These are phyloP conservation scores for Seira ritae DNA, from an alignment of 2,888 invertebrate genomes.

Conservation along the genomic window DNA sequence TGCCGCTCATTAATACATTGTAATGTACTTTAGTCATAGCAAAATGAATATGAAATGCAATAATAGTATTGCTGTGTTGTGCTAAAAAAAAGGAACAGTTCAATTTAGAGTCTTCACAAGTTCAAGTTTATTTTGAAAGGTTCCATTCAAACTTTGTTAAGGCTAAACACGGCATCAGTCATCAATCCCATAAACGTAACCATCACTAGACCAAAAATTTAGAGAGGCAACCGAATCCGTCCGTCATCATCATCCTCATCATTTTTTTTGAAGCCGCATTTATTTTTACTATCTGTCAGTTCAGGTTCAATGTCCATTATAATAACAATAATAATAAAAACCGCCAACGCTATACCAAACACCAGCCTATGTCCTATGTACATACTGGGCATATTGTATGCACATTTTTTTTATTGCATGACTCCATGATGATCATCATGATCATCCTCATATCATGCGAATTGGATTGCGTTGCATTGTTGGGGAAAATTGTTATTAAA, in stretches of 20 bases:
- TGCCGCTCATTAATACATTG: too few species aligned
- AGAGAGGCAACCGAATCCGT: background rate
- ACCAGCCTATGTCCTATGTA: background rate
- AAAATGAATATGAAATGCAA: too few species aligned
- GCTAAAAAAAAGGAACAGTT: constrained; percentile 3
- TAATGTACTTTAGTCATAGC: too few species aligned
- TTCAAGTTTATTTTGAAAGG: background rate
- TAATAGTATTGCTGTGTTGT: background rate
- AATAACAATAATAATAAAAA: constrained; percentile 23
- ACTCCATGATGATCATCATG: too few species aligned
- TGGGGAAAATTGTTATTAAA: background rate
- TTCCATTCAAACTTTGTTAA: background rate
- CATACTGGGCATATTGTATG: constrained; percentile 1
- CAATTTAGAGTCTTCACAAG: background rate
- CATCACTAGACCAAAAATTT: background rate
- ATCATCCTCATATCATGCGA: too few species aligned
- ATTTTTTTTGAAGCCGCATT: background rate
- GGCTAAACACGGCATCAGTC: constrained; percentile 16
- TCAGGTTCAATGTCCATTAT: constrained; percentile 57
- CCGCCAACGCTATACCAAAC: constrained; percentile 43
- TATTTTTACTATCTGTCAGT: constrained; percentile 27
- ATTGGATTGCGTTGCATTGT: background rate
- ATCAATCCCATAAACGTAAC: background rate
- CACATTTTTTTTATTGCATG: background rate
- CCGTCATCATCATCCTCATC: constrained; percentile 14